A percentile compares a stretch with the other conserved stretches of the same genome.
phyloP scores from a whole-genome alignment of 2,797 vertebrate genomes.

The Scolopax rusticola region DNA sequence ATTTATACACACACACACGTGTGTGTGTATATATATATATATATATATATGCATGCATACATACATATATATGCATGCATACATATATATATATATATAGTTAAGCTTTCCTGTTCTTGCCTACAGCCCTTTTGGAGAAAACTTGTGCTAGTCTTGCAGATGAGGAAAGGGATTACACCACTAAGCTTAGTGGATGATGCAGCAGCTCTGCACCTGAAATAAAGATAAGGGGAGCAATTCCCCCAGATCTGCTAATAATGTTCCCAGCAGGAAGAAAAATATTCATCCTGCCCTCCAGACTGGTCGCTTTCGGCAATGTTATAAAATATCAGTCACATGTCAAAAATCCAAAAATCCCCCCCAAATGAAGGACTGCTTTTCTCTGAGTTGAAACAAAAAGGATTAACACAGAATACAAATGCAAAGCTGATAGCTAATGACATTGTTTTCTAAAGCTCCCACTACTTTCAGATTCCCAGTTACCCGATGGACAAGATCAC shows the following conservation, averaged over 20 bases:
- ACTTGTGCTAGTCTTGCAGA: background rate
- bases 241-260: conserved; percentile 1
- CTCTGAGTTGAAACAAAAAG: conserved; percentile 57
- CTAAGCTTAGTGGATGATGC: conserved; percentile 7
- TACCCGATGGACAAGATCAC: conserved; percentile 36
- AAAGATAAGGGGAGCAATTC: conserved; percentile 66
- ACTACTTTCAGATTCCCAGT: conserved; percentile 7
- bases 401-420: conserved; percentile 56
- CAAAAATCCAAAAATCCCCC: background rate
- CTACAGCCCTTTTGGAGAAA: background rate
- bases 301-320: conserved; percentile 40
- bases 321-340: conserved; percentile 43
- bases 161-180: background rate
- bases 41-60: too few species aligned
- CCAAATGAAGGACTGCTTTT: conserved; percentile 39
- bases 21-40: background rate
- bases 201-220: conserved; percentile 17
- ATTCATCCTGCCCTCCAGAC: background rate
- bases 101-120: conserved; percentile 4
- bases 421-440: conserved; percentile 37
- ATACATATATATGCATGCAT: too few species aligned
- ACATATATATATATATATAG: too few species aligned
- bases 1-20: background rate
- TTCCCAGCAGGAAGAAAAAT: conserved; percentile 17
- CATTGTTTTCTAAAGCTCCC: conserved; percentile 17